Evolutionary conservation across 2,888 invertebrate species (phyloP).

Genomic region (Conchocele bisecta): DNA sequence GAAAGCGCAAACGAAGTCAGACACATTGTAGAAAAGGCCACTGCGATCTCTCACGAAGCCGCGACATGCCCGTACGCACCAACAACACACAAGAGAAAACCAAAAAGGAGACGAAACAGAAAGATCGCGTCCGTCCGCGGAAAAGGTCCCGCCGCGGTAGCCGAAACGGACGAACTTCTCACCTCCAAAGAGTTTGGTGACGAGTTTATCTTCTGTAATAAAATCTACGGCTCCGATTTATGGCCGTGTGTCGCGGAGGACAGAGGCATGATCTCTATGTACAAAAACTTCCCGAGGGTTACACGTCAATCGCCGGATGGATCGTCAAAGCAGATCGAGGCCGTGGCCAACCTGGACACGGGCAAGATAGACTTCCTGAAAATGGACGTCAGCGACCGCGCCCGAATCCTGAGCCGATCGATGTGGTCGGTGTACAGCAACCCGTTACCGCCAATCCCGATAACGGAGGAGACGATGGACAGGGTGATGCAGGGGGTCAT

Average conservation of each 20-base stretch:
- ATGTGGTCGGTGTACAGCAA: conserved; percentile 43
- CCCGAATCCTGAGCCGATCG: conserved; percentile 24
- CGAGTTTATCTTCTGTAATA: conserved; percentile 26
- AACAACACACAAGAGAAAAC: too few relatives aligned
- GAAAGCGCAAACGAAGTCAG: not conserved
- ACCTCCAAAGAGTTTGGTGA: conserved; percentile 20
- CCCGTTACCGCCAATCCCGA: conserved; percentile 37
- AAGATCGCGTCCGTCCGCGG: conserved; percentile 6
- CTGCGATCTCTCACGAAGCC: not conserved
- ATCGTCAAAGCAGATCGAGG: not conserved
- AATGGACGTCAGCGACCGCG: conserved; percentile 8
- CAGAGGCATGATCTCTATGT: too few relatives aligned
- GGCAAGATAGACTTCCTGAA: conserved; percentile 23
- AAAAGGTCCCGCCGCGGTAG: not conserved
- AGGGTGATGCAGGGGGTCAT: conserved; percentile 17
- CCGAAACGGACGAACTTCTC: not conserved
- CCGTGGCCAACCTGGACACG: not conserved
- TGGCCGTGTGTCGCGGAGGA: conserved; percentile 7
- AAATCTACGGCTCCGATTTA: conserved; percentile 23
- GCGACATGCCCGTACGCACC: too few relatives aligned
- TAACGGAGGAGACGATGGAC: conserved; percentile 10
- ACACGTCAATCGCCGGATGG: not conserved
- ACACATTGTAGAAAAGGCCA: not conserved
- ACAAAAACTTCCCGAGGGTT: not conserved
- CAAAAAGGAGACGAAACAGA: not conserved